These are phyloP conservation scores for Ectropis crepuscularia DNA, from an alignment of 2,888 invertebrate species.

Conservation along the genomic window DNA sequence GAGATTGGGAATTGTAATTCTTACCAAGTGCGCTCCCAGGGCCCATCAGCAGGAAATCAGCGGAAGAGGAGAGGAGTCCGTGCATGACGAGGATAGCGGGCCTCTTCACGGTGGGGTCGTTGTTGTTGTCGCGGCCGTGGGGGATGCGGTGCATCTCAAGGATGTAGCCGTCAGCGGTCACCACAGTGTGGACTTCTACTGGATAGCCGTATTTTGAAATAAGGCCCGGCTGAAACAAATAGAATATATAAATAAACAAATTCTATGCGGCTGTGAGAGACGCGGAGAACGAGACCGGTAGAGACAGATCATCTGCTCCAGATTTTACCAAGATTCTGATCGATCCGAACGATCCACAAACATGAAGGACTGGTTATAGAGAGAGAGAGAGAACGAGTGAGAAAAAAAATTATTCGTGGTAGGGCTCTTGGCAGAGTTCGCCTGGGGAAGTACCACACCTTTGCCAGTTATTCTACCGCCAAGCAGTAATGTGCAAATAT, in stretches of 20 bases:
- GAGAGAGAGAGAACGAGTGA: no score
- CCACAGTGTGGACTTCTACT: constrained; percentile 55
- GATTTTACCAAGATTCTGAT: no score
- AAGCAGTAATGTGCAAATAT: no score
- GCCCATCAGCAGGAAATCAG: constrained; percentile 60
- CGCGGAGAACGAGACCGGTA: no score
- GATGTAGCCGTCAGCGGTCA: constrained; percentile 61
- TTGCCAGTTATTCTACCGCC: no score
- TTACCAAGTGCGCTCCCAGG: constrained; percentile 58
- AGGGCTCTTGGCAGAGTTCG: no score
- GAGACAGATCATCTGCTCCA: no score
- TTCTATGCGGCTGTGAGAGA: no score
- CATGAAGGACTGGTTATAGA: no score
- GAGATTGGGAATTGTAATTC: constrained; percentile 1
- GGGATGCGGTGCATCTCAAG: constrained; percentile 64
- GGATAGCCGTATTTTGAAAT: constrained; percentile 64
- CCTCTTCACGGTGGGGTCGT: constrained; percentile 35
- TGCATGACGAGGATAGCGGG: constrained; percentile 59
- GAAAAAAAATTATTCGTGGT: no score
- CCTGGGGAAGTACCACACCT: no score
- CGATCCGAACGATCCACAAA: no score
- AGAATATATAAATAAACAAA: background rate
- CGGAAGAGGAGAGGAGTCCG: constrained; percentile 63
- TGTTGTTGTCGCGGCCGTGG: constrained; percentile 49
- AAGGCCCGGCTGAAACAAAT: constrained; percentile 55